Base-by-base conservation (phyloP, 2,797 vertebrate species). In the Delichon dasypus region DNA sequence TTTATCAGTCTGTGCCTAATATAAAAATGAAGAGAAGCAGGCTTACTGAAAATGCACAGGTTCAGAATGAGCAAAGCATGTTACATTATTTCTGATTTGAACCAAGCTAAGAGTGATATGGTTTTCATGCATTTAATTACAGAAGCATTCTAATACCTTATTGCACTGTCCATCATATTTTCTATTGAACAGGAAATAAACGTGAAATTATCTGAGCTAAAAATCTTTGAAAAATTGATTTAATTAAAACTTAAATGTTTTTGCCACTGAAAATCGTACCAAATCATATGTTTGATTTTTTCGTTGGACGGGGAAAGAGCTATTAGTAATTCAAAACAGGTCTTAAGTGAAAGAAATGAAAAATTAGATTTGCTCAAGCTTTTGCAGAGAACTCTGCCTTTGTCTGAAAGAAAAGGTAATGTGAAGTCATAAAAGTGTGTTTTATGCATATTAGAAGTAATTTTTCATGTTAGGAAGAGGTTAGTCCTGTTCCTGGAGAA, bases 171-270 rank as follows among this genome's bases (percentile, higher is more conserved):
- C 82, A 48, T 92, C 65, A 57, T 65, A 72, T 81, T 84, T 95
- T 91, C 55, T 91, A 21, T 38, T 72, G 34, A 84, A 57, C 42
- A 70, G 38, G 34, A 91, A 89, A 73, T 83, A 91, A 95, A 75
- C 21, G 19, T 13, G 27, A 83, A 76, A 70, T 78, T 81, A 73
- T 66, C 74, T 91, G 47, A 78, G 55, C 40, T 62, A 60, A 89
- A 93, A 85, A 85, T 85, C 51, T 92, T 82, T 93, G 62, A 93
- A 88, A 92, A 89, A 93, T 71, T 73, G 47, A 89, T 93, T 81
- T 92, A 88, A 96, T 94, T 94, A 89, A 80, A 92, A 34, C 10
- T 10, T 53, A 71, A 77, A 54, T 38, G 40, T 4, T 94, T 83
- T 91, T 2, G 2, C 45, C 38, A 32, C 20, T 64, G 60, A 91